Base-by-base conservation (phyloP, 2,113 vertebrate genomes). In the Pangasianodon gigas region DNA sequence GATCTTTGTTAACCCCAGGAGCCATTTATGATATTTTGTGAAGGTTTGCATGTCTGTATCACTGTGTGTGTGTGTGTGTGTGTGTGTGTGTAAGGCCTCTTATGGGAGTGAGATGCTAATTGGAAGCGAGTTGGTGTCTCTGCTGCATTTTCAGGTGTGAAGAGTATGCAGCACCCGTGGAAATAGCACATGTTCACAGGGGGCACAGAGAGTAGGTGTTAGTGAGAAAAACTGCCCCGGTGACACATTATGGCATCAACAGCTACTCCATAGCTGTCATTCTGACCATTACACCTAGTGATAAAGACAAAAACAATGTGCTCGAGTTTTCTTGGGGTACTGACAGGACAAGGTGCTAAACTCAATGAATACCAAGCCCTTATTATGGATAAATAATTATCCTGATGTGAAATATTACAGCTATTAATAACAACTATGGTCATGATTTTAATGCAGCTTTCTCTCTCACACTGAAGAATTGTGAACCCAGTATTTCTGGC, bases 91-190 rank as follows among this genome's bases (percentile, higher is more conserved):
- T 62, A 10, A 69, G 77, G 46, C 62, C 69, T 93, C 94, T 96
- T 87, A 84, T 93, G 95, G 95, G 96, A 95, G 93, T 93, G 92
- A 95, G 93, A 91, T 95, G 95, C 95, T 97, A 97, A 96, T 97
- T 97, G 96, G 95, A 94, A 96, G 96, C 93, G 93, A 96, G 96
- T 93, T 94, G 94, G 85, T 95, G 96, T 96, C 95, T 95, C 95
- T 95, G 93, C 95, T 96, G 95, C 96, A 95, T 95, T 95, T 96
- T 95, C 95, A 97, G 94, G 95, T 95, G 96, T 95, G 95, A 97
- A 96, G 94, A 94, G 94, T 91, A 85, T 94, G 96, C 95, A 96
- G 96, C 95, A 95, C 96, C 96, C 94, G 95, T 96, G 95, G 95
- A 96, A 95, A 96, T 96, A 96, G 96, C 96, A 94, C 95, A 65